phyloP scores from a whole-genome alignment of 2,888 invertebrate genomes.

The Harpalus rufipes region DNA sequence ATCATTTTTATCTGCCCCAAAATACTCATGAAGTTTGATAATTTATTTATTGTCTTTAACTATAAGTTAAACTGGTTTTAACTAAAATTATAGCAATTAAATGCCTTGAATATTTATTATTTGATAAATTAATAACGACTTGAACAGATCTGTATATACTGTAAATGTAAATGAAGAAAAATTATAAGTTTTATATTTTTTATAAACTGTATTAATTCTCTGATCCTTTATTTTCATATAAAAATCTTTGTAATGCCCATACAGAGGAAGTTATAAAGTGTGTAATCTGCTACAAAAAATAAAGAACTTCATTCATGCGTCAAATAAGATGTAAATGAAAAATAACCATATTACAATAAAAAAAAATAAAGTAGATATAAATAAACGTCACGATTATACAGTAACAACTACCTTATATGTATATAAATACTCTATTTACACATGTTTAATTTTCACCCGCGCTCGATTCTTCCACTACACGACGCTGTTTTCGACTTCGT shows the following conservation, averaged over 20 bases:
- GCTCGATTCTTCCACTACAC: conserved; percentile 48
- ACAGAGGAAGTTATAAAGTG: not conserved
- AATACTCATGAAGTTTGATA: conserved; percentile 30
- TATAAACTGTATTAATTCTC: not conserved
- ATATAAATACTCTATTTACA: conserved; percentile 29
- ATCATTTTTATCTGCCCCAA: conserved; percentile 50
- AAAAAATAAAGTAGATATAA: conserved; percentile 22
- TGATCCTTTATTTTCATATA: not conserved
- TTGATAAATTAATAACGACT: not conserved
- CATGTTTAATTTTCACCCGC: conserved; percentile 11
- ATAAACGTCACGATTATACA: conserved; percentile 17
- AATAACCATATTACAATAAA: not conserved
- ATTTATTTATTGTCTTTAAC: not conserved
- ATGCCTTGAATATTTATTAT: no score
- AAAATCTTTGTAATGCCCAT: conserved; percentile 11
- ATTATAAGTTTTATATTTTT: not conserved
- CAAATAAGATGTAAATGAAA: not conserved
- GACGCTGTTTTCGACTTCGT: conserved; percentile 52
- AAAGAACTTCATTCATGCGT: no score
- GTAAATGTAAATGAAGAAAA: not conserved
- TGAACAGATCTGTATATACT: not conserved
- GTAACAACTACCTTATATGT: not conserved
- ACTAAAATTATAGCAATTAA: not conserved
- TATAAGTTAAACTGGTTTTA: conserved; percentile 9
- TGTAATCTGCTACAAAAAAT: not conserved